phyloP scores from a whole-genome alignment of 2,113 vertebrate species.

The Corythaixoides concolor region DNA sequence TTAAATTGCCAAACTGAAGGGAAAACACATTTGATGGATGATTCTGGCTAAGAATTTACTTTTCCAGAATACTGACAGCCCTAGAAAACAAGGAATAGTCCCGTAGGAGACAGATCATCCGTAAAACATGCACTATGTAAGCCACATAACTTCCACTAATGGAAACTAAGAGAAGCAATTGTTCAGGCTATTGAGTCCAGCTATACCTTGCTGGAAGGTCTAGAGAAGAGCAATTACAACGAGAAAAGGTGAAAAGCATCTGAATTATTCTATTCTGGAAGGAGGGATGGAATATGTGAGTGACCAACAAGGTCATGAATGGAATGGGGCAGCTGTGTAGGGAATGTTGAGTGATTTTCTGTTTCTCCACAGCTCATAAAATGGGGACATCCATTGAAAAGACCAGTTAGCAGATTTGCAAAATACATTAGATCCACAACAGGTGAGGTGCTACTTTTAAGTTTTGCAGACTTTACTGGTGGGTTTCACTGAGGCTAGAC shows the following conservation, averaged over 20 bases:
- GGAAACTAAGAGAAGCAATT: neutral
- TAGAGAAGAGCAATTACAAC: neutral
- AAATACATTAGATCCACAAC: neutral
- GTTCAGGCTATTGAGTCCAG: neutral
- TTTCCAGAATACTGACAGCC: neutral
- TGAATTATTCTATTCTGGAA: neutral
- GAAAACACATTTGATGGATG: neutral
- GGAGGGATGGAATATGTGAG: neutral
- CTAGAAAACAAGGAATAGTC: neutral
- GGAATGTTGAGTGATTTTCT: neutral
- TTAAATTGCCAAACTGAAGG: neutral
- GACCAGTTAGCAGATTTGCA: neutral
- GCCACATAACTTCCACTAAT: neutral
- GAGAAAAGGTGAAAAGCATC: neutral
- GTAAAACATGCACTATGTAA: neutral
- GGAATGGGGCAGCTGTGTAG: fast-evolving
- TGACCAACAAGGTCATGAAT: neutral
- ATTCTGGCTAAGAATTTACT: neutral
- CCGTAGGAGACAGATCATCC: neutral
- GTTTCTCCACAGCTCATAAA: neutral
- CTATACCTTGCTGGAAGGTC: neutral
- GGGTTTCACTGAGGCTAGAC: neutral
- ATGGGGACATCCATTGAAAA: neutral
- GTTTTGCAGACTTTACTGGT: neutral
- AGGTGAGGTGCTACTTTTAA: neutral